Evolutionary conservation across 2,113 vertebrate species (phyloP).

Genomic region (Forbesichthys agassizii): DNA sequence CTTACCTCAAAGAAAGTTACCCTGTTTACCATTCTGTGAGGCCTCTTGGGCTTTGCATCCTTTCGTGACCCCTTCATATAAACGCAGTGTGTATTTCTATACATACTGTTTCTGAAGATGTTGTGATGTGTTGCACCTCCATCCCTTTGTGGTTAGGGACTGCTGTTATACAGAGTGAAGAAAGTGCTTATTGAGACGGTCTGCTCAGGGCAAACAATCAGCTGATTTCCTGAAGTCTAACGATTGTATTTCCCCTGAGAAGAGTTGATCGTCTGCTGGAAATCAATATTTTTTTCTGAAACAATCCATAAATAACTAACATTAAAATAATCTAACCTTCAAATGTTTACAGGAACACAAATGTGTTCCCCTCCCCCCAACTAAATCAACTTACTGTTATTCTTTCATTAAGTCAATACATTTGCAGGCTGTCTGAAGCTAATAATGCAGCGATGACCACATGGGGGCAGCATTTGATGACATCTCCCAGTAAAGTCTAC

Average conservation of each 20-base stretch:
- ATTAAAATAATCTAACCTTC: background rate
- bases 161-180: background rate
- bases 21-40: conserved; percentile 41
- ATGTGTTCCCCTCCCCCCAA: background rate
- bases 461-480: conserved; percentile 32
- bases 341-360: background rate
- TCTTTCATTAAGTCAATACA: no score
- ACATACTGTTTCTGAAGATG: background rate
- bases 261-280: conserved; percentile 20
- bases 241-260: conserved; percentile 28
- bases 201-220: conserved; percentile 38
- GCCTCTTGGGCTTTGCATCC: conserved; percentile 11
- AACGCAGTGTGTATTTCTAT: background rate
- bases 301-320: conserved; percentile 3
- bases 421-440: background rate
- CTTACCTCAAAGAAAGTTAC: conserved; percentile 61
- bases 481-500: conserved; percentile 1
- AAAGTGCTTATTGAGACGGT: conserved; percentile 26
- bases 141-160: background rate
- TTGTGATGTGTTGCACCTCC: background rate
- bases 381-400: no score
- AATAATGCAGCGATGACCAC: conserved; percentile 15
- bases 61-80: conserved; percentile 2
- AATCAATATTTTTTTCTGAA: conserved; percentile 18
- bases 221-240: conserved; percentile 41